Conservation (phyloP, 2,113 vertebrate species). For the human (Homo sapiens) region DNA sequence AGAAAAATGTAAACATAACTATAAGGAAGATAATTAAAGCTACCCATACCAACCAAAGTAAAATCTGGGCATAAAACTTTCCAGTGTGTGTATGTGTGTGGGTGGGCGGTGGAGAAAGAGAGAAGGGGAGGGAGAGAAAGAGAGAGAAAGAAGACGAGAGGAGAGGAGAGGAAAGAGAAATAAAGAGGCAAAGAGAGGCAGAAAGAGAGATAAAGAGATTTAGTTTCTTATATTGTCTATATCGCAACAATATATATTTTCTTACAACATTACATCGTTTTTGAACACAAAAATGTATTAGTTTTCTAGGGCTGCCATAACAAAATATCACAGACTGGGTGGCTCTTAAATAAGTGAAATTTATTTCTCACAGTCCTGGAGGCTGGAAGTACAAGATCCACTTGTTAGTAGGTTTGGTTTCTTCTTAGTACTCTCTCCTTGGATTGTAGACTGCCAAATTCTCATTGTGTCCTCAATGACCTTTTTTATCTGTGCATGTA, state of each 20-base stretch:
- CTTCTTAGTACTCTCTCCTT: neutral
- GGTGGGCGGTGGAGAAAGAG: neutral
- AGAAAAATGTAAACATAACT: neutral
- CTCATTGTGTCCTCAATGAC: neutral
- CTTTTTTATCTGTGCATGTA: neutral
- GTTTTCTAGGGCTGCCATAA: neutral
- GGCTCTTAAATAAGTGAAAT: neutral
- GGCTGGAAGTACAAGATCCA: neutral
- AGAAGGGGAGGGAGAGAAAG: too few species aligned
- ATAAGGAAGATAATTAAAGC: neutral
- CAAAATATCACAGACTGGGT: neutral
- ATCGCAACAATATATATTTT: neutral
- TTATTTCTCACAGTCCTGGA: neutral
- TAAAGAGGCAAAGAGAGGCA: neutral
- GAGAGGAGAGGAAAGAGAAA: too few species aligned
- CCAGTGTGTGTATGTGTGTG: neutral
- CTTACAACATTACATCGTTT: neutral
- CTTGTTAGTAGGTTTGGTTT: neutral
- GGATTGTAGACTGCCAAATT: neutral
- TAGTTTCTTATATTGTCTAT: neutral
- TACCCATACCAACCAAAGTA: neutral
- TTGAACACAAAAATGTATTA: neutral
- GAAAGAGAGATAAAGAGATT: neutral
- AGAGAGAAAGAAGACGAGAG: too few species aligned
- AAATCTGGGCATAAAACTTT: neutral